Evolutionary conservation across 1,140 invertebrate species (phyloP), one percentile per base, ranked within the genome.

Genomic region (Aphidius gifuensis): DNA sequence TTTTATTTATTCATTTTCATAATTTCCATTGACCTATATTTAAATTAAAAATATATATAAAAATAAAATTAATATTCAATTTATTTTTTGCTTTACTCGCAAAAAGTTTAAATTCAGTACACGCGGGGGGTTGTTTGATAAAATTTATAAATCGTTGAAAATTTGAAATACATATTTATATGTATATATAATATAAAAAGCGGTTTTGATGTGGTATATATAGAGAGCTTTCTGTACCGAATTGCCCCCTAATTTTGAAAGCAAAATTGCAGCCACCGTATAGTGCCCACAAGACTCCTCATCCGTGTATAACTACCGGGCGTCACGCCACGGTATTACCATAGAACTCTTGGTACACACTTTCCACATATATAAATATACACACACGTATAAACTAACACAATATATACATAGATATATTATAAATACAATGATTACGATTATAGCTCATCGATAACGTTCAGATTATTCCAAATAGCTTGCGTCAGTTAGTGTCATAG

Each of bases 201-300:
- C 23, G 4, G 4, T 32, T 32, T 32, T 32, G 23, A 32, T 32
- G 23, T 3, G 23, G 23, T 32, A 32, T 4, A 16, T 16, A 32
- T 32, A 32, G 23, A 32, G 4, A 32, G 4, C 4, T 32, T 32
- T 1, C 23, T 32, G 23, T 32, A 32, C 53, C 67, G 73, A 76
- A 72, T 68, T 66, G 69, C 64, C 61, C 66, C 67, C 69, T 76
- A 77, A 77, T 77, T 77, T 74, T 64, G 64, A 67, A 71, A 68
- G 66, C 69, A 53, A 59, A 64, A 64, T 53, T 60, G 53, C 49
- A 44, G 57, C 51, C 53, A 55, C 53, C 39, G 39, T 55, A 32
- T 32, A 55, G 45, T 47, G 46, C 47, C 51, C 59, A 51, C 43
- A 43, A n/a, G 50, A 46, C 46, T 56, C 44, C 38, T 54, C 45